Conservation (phyloP, 2,888 invertebrate species). For the Ectemnius continuus region DNA sequence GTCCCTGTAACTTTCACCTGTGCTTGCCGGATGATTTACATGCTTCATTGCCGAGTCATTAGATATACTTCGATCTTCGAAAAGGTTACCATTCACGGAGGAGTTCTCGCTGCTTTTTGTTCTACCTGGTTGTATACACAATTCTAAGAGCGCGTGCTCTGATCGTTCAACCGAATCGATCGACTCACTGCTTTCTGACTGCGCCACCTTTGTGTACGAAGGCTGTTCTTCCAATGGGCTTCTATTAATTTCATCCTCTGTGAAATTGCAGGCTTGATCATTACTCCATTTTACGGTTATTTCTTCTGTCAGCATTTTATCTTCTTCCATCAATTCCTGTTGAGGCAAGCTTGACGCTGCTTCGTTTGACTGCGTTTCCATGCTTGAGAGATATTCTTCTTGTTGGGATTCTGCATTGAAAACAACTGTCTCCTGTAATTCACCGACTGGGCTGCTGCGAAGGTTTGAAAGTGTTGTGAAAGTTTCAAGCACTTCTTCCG, state of each 20-base stretch:
- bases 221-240: conserved; percentile 44
- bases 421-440: conserved; percentile 23
- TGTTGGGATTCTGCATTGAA: conserved; percentile 33
- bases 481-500: conserved; percentile 20
- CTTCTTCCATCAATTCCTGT: conserved; percentile 30
- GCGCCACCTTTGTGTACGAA: conserved; percentile 47
- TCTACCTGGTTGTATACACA: conserved; percentile 63
- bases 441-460: conserved; percentile 32
- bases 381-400: conserved; percentile 40
- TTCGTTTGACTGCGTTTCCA: conserved; percentile 37
- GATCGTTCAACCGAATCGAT: conserved; percentile 73
- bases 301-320: conserved; percentile 13
- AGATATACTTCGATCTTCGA: background rate
- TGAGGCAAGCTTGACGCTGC: conserved; percentile 37
- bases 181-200: conserved; percentile 68
- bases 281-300: conserved; percentile 1
- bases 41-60: background rate
- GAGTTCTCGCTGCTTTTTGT: conserved; percentile 46
- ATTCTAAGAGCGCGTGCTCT: conserved; percentile 67
- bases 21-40: background rate
- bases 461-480: conserved; percentile 34
- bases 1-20: conserved; percentile 12
- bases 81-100: background rate
- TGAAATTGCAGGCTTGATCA: background rate
- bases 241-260: conserved; percentile 6